These are phyloP conservation scores for Drosophila tsacasi DNA, from an alignment of 1,140 invertebrate genomes.

Conservation along the genomic window DNA sequence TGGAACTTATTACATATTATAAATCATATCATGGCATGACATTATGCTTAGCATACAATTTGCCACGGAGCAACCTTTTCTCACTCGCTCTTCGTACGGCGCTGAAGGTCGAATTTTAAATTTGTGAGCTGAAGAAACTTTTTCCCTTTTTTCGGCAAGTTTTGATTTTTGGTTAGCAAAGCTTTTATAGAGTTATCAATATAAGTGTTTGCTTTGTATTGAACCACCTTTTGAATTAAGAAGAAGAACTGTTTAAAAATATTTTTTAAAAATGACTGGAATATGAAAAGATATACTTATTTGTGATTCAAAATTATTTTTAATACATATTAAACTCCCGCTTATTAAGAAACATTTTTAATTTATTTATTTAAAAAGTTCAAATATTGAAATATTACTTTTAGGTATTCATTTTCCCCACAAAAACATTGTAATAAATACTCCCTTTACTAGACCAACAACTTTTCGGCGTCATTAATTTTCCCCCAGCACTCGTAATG, in stretches of 20 bases:
- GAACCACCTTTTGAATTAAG: not conserved
- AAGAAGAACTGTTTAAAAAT: not conserved
- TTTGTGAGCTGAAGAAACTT: conserved; percentile 23
- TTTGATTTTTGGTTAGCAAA: conserved; percentile 3
- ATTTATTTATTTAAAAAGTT: not conserved
- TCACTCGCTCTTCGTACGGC: conserved; percentile 9
- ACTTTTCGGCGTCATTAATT: conserved; percentile 1
- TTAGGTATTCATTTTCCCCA: no score
- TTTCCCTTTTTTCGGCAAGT: conserved; percentile 2
- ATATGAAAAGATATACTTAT: not conserved
- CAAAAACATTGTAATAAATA: conserved; percentile 3
- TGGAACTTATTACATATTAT: conserved; percentile 81
- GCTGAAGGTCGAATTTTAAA: conserved; percentile 49
- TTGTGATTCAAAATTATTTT: not conserved
- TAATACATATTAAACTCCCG: not conserved
- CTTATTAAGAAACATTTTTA: not conserved
- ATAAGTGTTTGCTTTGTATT: conserved; percentile 16
- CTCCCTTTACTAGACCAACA: not conserved
- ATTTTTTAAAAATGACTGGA: not conserved
- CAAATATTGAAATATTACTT: no score
- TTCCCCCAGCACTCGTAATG: not conserved
- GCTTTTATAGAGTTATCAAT: not conserved
- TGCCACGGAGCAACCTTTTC: conserved; percentile 62
- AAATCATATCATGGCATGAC: conserved; percentile 78
- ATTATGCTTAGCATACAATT: conserved; percentile 77